Base-by-base conservation (phyloP, 1,140 invertebrate species). In the Temnothorax curvispinosus region DNA sequence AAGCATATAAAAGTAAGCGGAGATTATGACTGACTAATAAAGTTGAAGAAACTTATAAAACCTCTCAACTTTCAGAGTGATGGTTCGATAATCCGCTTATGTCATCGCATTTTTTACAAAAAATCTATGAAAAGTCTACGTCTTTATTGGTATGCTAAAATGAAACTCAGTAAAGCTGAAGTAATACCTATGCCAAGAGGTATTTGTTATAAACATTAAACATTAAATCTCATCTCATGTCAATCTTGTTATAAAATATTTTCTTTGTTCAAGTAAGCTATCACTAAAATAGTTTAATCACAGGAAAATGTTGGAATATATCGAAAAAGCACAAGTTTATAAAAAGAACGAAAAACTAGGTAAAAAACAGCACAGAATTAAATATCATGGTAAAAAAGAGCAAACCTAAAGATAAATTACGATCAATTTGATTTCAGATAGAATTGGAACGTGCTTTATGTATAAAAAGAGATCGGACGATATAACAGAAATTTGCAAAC, bases 81-180 rank as follows among this genome's bases (percentile, higher is more conserved):
- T 60, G 67, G 54, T 27, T 74, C 18, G 54, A 82, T 82, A 82
- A 82, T 82, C 80, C 80, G 80, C 80, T 82, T 82, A 82, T 82
- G 67, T 82, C 54, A 47, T 47, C 67, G 7, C 11, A 56, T 80
- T 35, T 27, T 38, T 72, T 44, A 41, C 11, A 82, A 82, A 82
- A 77, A 80, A 82, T 15, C 13, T 18, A 27, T 47, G 54, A 60
- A 38, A 62, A 38, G 7, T 74, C 27, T 13, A 15, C 50, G 38
- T 81, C 47, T 81, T 82, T 72, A 58, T 47, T 35, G 21, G 13
- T 77, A 11, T 13, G n/a, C 11, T 60, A 60, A 60, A 41, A 74
- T 82, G 60, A 3, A 82, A 60, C 4, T 38, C 13, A 60, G 7
- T 44, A 7, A 47, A 3, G 38, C 38, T 21, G 8, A 74, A 60